Conservation (phyloP, 2,797 vertebrate species). For the Nyctibius grandis region DNA sequence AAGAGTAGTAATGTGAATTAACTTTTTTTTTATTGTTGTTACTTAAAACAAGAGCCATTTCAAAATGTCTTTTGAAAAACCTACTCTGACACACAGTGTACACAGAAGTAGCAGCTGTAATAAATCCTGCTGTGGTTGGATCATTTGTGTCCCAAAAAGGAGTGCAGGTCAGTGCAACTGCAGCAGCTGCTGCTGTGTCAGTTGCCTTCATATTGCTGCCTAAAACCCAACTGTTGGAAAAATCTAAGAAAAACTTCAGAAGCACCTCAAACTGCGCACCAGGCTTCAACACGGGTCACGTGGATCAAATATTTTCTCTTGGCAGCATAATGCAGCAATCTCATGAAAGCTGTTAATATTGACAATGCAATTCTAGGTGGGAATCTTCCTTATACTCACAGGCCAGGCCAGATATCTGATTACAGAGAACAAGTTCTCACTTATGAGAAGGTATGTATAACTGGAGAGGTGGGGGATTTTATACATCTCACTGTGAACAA, state of each 20-base stretch:
- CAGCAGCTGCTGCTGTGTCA: not conserved
- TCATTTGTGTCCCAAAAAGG: not conserved
- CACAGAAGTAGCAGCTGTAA: not conserved
- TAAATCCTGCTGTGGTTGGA: not conserved
- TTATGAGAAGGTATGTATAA: not conserved
- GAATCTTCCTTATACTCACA: not conserved
- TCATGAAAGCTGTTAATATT: constrained; percentile 17
- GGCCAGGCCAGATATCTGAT: not conserved
- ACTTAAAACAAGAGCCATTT: not conserved
- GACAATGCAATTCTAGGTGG: not conserved
- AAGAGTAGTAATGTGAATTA: not conserved
- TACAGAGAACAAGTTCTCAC: not conserved
- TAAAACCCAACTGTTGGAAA: not conserved
- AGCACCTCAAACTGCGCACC: not conserved
- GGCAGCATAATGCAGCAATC: not conserved
- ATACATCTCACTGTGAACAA: not conserved
- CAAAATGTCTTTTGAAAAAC: not conserved
- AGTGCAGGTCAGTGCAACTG: not conserved
- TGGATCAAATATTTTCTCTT: not conserved
- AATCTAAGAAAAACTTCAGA: not conserved
- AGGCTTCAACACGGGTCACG: not conserved
- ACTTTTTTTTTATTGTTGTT: not conserved
- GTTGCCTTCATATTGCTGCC: not conserved
- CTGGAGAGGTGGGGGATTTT: not conserved
- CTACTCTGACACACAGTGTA: not conserved